A percentile compares a stretch with the other conserved stretches of the same genome.
These are phyloP conservation scores for Zaprionus inermis DNA, from an alignment of 1,140 invertebrate species.

Conservation along the genomic window DNA sequence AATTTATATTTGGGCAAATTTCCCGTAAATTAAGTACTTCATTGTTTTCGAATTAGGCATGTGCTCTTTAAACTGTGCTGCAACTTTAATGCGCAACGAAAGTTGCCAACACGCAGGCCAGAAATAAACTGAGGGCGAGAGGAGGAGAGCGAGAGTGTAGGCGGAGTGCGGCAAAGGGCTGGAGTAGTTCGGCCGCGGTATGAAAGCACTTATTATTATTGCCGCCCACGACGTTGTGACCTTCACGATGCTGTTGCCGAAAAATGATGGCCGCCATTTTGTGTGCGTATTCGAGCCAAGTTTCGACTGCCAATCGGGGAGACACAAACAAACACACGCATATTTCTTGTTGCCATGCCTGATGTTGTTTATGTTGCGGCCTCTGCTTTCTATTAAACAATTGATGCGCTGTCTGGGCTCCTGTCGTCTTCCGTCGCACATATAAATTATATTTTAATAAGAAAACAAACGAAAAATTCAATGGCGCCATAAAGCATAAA, in stretches of 20 bases:
- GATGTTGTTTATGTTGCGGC: conserved; percentile 15
- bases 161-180: background rate
- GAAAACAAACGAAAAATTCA: conserved; percentile 81
- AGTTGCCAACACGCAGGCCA: background rate
- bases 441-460: conserved; percentile 83
- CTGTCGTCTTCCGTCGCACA: conserved; percentile 52
- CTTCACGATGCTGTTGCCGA: background rate
- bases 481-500: conserved; percentile 81
- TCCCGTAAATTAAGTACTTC: background rate
- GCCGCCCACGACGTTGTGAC: conserved; percentile 22
- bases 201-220: conserved; percentile 24
- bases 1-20: conserved; percentile 3
- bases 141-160: background rate
- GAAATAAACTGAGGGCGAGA: background rate
- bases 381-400: conserved; percentile 74
- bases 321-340: conserved; percentile 4
- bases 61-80: background rate
- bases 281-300: background rate
- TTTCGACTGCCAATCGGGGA: background rate
- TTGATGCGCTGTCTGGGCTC: conserved; percentile 60
- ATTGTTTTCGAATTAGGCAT: background rate
- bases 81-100: background rate
- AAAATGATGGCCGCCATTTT: background rate
- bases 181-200: background rate
- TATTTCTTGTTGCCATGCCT: conserved; percentile 5